Base-by-base conservation (phyloP, 2,797 vertebrate species). In the Crocidura indochinensis region DNA sequence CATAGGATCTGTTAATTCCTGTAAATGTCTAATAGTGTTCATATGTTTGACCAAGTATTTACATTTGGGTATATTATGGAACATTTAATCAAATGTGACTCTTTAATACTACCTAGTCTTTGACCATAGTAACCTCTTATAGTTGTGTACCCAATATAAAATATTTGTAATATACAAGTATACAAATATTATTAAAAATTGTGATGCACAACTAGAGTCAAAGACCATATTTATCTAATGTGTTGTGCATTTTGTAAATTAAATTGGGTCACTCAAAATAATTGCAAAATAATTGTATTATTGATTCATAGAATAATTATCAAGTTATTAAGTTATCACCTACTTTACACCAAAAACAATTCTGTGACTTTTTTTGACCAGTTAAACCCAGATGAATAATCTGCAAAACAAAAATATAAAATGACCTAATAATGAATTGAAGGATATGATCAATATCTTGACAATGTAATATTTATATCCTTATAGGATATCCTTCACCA, bases 321-420 rank as follows among this genome's bases (percentile, higher is more conserved):
- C 38, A 38, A 38, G 87, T 68, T 44, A 86, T 47, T 38, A 12
- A 31, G 75, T 60, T 83, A 71, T 3, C 84, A n/a, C 8, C 62
- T 67, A 81, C 20, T 64, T 60, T 4, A 10, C 62, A 56, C 68
- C 74, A 90, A 31, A 0, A 20, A 80, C 17, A 44, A 72, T 56
- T 78, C 46, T 92, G 27, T 29, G 78, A 87, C 90, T 89, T 93
- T 72, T 72, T 29, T 26, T 19, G 11, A 26, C n/a, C 11, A 49
- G 65, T 87, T 89, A 84, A 78, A 90, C 68, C n/a, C 19, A 62
- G 67, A 69, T 71, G 65, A 64, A 14, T 78, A 62, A 91, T 56
- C 17, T 74, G 10, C 47, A 91, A 87, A 92, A 64, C 27, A 31
- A 24, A 93, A 29, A 88, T 84, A 38, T 12, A 60, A 89, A 79